phyloP scores from a whole-genome alignment of 35 echinoderm and acorn worm genomes.

The Stichopus chloronotus region DNA sequence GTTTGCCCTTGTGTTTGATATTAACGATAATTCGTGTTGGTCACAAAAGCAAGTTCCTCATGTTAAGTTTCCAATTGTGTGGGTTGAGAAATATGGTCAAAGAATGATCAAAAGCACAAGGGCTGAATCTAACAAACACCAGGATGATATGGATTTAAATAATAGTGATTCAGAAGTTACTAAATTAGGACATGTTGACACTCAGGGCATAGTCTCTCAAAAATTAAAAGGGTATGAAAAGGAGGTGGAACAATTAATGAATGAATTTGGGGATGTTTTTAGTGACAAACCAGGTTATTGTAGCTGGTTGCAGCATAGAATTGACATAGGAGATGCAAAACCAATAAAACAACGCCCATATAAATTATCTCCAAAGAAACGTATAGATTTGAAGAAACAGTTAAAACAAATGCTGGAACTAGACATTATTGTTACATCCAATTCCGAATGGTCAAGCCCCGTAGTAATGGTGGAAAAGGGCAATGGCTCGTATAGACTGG shows the following conservation, averaged over 20 bases:
- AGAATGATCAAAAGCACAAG: neutral
- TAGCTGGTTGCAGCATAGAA: constrained; percentile 29
- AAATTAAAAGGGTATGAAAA: constrained; percentile 27
- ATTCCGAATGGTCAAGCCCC: constrained; percentile 35
- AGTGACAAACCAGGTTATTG: constrained; percentile 38
- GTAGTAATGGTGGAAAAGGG: constrained; percentile 24
- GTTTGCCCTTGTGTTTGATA: constrained; percentile 39
- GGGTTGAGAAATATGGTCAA: constrained; percentile 3
- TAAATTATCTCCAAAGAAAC: constrained; percentile 21
- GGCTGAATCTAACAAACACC: neutral
- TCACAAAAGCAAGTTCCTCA: neutral
- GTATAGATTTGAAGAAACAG: constrained; percentile 4
- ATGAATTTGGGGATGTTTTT: constrained; percentile 13
- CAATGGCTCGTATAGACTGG: constrained; percentile 2
- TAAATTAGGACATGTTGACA: neutral
- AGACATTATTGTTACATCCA: constrained; percentile 34
- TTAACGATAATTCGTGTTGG: constrained; percentile 28
- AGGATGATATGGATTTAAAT: neutral
- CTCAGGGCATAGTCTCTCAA: neutral
- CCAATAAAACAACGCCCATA: neutral
- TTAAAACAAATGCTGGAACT: constrained; percentile 33
- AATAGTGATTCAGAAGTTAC: neutral
- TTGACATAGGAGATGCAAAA: constrained; percentile 28
- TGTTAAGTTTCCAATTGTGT: constrained; percentile 40
- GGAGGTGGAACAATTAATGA: constrained; percentile 25